Conservation (phyloP, 2,113 vertebrate genomes). For the Aythya baeri region DNA sequence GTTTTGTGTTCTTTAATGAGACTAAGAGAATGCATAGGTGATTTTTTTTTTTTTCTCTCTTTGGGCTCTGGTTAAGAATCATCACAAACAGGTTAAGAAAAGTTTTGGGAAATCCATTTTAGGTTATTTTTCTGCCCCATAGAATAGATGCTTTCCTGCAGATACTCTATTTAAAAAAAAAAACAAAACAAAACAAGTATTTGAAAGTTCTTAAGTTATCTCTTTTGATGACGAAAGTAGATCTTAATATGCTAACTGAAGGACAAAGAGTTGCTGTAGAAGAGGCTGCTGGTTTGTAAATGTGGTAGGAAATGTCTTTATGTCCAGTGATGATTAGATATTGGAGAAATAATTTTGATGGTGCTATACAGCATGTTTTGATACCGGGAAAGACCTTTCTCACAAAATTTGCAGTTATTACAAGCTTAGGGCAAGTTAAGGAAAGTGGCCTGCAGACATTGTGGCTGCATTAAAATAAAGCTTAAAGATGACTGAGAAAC, state of each 20-base stretch:
- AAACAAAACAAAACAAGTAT: background rate
- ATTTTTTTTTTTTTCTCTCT: background rate
- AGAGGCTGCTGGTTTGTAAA: background rate
- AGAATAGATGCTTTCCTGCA: background rate
- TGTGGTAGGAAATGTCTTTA: background rate
- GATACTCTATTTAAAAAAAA: background rate
- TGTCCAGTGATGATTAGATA: background rate
- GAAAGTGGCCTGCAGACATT: background rate
- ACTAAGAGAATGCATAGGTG: background rate
- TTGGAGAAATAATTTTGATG: background rate
- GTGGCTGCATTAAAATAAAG: background rate
- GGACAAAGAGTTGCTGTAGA: background rate
- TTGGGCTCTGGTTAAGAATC: background rate
- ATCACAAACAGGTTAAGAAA: background rate
- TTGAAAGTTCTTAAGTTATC: background rate
- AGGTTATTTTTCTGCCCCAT: background rate
- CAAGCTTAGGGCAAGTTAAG: background rate
- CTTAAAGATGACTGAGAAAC: background rate
- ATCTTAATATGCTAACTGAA: background rate
- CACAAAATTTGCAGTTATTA: background rate
- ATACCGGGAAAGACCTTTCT: background rate
- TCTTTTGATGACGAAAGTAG: background rate
- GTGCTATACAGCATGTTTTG: background rate
- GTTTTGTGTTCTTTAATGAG: background rate
- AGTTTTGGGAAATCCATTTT: background rate